Conservation (phyloP, 64 coral and sea anemone species). For the Cladopsammia gracilis region DNA sequence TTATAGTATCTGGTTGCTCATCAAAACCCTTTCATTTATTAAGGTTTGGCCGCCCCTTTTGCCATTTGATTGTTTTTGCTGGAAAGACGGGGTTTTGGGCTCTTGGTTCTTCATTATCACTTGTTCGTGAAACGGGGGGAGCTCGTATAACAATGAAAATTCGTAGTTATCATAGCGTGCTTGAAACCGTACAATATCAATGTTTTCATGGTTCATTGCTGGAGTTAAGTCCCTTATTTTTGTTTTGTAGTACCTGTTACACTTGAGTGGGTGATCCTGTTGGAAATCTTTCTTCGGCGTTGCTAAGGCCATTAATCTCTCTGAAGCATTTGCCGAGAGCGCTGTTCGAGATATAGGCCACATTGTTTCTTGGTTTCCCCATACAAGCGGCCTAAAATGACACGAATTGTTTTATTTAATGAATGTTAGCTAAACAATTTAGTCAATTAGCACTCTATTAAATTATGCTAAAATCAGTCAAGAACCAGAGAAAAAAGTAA, state of each 20-base stretch:
- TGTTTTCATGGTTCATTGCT: neutral
- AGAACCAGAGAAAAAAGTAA: neutral
- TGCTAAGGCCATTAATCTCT: slow-evolving; percentile 65
- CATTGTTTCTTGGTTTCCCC: slow-evolving; percentile 77
- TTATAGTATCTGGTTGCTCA: no score
- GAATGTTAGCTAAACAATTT: neutral
- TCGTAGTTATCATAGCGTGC: no score
- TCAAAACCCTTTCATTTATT: no score
- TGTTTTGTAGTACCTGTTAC: slow-evolving; percentile 1
- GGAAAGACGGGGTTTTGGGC: no score
- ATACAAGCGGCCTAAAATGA: slow-evolving; percentile 62
- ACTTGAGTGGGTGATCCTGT: slow-evolving; percentile 54
- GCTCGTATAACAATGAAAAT: no score
- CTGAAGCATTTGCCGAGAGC: slow-evolving; percentile 26
- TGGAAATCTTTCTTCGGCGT: slow-evolving; percentile 72
- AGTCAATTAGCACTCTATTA: neutral
- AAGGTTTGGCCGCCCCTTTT: no score
- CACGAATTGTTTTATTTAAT: neutral
- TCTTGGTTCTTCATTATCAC: no score
- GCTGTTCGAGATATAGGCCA: slow-evolving; percentile 55
- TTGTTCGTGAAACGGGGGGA: no score
- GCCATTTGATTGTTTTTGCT: no score
- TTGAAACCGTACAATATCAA: no score
- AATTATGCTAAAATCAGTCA: neutral
- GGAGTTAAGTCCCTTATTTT: neutral